These are phyloP conservation scores for Aphelenchoides avenae DNA, from an alignment of 1,140 invertebrate genomes.

Conservation along the genomic window DNA sequence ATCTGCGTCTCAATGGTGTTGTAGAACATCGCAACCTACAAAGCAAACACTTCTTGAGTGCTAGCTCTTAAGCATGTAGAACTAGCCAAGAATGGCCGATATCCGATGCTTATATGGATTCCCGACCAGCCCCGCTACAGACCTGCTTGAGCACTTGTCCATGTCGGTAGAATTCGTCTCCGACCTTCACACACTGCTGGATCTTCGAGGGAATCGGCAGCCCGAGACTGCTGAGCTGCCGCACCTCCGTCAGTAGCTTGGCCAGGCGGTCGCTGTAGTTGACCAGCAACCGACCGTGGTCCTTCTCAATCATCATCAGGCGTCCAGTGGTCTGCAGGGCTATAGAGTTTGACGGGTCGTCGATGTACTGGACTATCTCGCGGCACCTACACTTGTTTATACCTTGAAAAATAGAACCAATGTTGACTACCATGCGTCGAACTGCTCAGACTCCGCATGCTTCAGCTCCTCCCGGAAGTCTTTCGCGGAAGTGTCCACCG, in stretches of 20 bases:
- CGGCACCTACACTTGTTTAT: conserved; percentile 41
- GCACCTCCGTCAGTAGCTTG: conserved; percentile 74
- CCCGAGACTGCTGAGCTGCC: conserved; percentile 74
- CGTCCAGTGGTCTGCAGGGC: conserved; percentile 71
- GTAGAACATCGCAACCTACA: conserved; percentile 87
- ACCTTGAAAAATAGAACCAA: conserved; percentile 9
- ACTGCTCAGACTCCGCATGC: conserved; percentile 67
- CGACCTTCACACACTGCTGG: conserved; percentile 66
- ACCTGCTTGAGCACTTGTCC: conserved; percentile 81
- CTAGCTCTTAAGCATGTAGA: no score
- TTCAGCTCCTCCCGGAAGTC: conserved; percentile 68
- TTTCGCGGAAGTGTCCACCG: conserved; percentile 28
- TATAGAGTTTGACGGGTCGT: conserved; percentile 41
- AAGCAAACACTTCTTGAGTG: conserved; percentile 1
- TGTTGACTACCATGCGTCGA: conserved; percentile 66
- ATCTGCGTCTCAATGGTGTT: conserved; percentile 96
- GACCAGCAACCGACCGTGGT: conserved; percentile 74
- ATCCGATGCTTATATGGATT: no score
- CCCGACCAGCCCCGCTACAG: no score
- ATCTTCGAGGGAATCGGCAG: conserved; percentile 74
- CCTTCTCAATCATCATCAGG: conserved; percentile 72
- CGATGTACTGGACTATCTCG: conserved; percentile 31
- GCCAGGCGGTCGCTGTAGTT: conserved; percentile 79
- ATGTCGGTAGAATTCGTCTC: conserved; percentile 73
- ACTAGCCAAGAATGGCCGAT: no score